Base-by-base conservation (phyloP, 2,113 vertebrate genomes). In the Pipra filicauda region DNA sequence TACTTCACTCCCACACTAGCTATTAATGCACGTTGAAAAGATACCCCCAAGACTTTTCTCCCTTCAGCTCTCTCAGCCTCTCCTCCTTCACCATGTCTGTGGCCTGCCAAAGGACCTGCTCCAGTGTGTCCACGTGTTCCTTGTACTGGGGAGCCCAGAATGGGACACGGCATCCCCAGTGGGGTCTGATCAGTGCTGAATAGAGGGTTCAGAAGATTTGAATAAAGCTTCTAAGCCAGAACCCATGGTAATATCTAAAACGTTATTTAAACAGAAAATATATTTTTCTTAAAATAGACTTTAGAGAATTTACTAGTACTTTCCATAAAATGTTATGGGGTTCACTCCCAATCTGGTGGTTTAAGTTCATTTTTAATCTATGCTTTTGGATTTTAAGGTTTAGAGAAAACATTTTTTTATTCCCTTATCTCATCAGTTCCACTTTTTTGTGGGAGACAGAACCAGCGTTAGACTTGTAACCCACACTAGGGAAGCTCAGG, bases 231-330 rank as follows among this genome's bases (percentile, higher is more conserved):
- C 43, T 67, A 64, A 41, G 64, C 20, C 12, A 75, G 31, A 12
- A 65, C 0, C 1, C 9, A 3, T 0, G 0, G 41, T 17, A 69
- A 37, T n/a, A 39, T 65, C 64, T 13, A 30, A 43, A 81, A 54
- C 12, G 6, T 54, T 65, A 35, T 57, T 78, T 54, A 55, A 88
- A 61, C 8, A 73, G 46, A 81, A 79, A 87, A 14, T 35, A 4
- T 17, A 9, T 31, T 84, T 73, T 81, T 46, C 31, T 71, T 82
- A 48, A 86, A 78, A 64, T 30, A 0, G 1, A 30, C 27, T 52
- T 67, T 28, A 72, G 67, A 73, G 44, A 33, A 13, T 57, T 86
- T 30, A 46, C 7, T 49, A 77, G 20, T 67, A 51, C 18, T 75
- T 84, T 31, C 11, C 13, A 33, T 35, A 85, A 71, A 22, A 71